Percentiles rank a stretch among this genome's conserved stretches.
Evolutionary conservation across 2,888 invertebrate species (phyloP).

Genomic region (Sesia bembeciformis): DNA sequence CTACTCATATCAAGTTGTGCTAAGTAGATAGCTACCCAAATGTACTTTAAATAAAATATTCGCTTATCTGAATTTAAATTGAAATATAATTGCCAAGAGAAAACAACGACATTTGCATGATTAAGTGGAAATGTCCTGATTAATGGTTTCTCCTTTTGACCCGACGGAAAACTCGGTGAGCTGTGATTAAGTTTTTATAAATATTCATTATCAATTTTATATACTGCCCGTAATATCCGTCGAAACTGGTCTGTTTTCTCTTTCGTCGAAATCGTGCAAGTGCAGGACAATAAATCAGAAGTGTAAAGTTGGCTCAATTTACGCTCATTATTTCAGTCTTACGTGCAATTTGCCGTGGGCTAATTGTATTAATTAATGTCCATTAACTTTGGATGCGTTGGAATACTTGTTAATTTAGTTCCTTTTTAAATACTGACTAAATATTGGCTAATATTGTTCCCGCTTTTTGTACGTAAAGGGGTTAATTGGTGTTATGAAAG

Average conservation of each 20-base stretch:
- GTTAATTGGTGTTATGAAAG: not conserved
- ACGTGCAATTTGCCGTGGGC: constrained; percentile 67
- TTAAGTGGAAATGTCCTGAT: constrained; percentile 64
- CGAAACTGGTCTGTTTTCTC: constrained; percentile 70
- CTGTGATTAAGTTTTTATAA: constrained; percentile 68
- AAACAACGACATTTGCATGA: constrained; percentile 40
- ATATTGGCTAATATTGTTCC: not conserved
- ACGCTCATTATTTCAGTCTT: constrained; percentile 69
- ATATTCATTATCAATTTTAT: constrained; percentile 70
- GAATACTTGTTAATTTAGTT: constrained; percentile 40
- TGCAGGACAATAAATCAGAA: constrained; percentile 72
- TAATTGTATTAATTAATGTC: constrained; percentile 72
- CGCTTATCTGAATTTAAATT: constrained; percentile 15
- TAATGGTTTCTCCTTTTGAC: constrained; percentile 56
- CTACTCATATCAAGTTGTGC: no score
- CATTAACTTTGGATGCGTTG: constrained; percentile 62
- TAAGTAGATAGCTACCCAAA: no score
- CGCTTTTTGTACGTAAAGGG: not conserved
- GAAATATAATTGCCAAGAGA: constrained; percentile 39
- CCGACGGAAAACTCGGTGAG: constrained; percentile 48
- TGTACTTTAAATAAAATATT: no score
- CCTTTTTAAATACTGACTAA: constrained; percentile 37
- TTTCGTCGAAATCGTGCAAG: constrained; percentile 69
- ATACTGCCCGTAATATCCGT: constrained; percentile 59
- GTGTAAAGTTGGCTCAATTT: constrained; percentile 72